Evolutionary conservation across 1,140 invertebrate genomes (phyloP), one percentile per base, ranked within the genome.

Genomic region (Adoxophyes honmai): DNA sequence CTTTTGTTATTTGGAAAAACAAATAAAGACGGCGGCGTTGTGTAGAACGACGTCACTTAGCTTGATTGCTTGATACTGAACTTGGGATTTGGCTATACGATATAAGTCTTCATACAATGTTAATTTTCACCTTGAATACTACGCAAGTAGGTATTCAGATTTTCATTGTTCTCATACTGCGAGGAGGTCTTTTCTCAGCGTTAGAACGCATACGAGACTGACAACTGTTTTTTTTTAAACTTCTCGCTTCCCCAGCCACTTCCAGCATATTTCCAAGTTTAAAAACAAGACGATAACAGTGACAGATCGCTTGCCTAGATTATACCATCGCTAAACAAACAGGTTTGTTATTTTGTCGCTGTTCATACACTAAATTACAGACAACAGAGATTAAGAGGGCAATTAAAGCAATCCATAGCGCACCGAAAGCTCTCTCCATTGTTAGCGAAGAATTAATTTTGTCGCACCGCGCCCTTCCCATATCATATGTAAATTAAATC

Each of bases 401-500:
- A 48, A 48, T 48, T 21, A 48, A 48, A 48, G 42, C 21, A 48
- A 48, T 48, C 42, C 42, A 48, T 28, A 21, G n/a, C 39, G 21
- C n/a, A 18, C 18, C 42, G 21, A 48, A 48, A 18, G 16, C 4
- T 9, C 28, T 15, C 13, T 18, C 42, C 42, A 48, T 48, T 33
- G 42, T 48, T 48, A 18, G 18, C 18, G 21, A 48, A 48, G 42
- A 48, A 48, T 48, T 48, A 48, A 48, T 48, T 48, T 48, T 18
- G n/a, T 16, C 39, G 42, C 10, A 28, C 21, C 21, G 21, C 21
- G 21, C 21, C 42, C 42, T 18, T 48, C 42, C 36, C 42, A 48
- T 48, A 48, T 48, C 42, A 48, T 48, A 48, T 48, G 42, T 48
- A 48, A 48, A 48, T 48, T 48, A 48, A 48, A 48, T 48, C 42